Evolutionary conservation across 2,888 invertebrate genomes (phyloP).

Genomic region (Cyrtodaria siliqua): DNA sequence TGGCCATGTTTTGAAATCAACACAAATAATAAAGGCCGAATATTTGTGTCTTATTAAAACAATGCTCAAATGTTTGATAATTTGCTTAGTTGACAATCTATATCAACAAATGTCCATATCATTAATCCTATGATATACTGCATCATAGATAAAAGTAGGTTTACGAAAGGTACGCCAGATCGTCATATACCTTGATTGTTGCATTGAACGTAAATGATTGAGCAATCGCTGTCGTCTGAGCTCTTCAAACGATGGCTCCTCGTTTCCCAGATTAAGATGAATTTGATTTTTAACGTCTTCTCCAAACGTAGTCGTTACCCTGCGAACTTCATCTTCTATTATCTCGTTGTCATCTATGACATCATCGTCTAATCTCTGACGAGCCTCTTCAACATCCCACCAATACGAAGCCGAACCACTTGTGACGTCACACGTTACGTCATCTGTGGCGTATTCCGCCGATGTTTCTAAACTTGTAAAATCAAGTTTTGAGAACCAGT

Average conservation of each 20-base stretch:
- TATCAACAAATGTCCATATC: too few relatives aligned
- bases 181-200: conserved; percentile 58
- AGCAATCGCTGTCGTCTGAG: conserved; percentile 43
- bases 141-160: too few relatives aligned
- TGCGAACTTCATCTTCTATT: neutral
- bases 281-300: conserved; percentile 31
- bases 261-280: conserved; percentile 49
- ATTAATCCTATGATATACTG: too few relatives aligned
- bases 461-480: conserved; percentile 49
- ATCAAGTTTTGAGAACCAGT: conserved; percentile 51
- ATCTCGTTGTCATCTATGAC: neutral
- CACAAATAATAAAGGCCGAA: too few relatives aligned
- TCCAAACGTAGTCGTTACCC: neutral
- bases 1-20: too few relatives aligned
- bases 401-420: conserved; percentile 68
- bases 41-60: too few relatives aligned
- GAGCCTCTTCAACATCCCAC: conserved; percentile 60
- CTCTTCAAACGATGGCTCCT: conserved; percentile 37
- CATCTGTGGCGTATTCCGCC: conserved; percentile 38
- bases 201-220: conserved; percentile 48
- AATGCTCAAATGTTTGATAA: too few relatives aligned
- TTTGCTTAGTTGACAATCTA: too few relatives aligned
- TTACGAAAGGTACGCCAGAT: too few relatives aligned
- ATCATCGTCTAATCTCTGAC: neutral
- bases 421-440: conserved; percentile 31